phyloP scores from a whole-genome alignment of 2,888 invertebrate species.

The Bellardia bayeri region DNA sequence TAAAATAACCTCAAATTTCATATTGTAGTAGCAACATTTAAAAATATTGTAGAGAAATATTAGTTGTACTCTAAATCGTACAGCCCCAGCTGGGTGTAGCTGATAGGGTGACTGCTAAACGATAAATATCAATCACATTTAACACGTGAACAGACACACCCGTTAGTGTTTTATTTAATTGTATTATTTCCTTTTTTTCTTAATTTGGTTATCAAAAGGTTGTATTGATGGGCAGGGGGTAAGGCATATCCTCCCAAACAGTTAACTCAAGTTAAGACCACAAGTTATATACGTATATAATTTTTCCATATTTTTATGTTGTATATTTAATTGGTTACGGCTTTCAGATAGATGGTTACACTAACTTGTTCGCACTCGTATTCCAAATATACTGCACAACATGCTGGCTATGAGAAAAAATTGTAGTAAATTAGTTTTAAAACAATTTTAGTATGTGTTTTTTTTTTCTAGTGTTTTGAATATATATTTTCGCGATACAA shows the following conservation, averaged over 20 bases:
- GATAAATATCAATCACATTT: constrained; percentile 68
- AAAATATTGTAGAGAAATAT: too few relatives aligned
- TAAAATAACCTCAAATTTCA: too few relatives aligned
- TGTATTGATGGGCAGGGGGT: neutral
- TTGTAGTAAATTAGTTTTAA: constrained; percentile 60
- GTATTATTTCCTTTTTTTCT: neutral
- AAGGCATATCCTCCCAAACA: constrained; percentile 13
- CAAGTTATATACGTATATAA: constrained; percentile 28
- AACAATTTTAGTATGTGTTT: constrained; percentile 56
- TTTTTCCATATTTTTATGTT: constrained; percentile 37
- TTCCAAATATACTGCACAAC: constrained; percentile 4
- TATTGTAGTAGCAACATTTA: too few relatives aligned
- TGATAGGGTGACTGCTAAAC: constrained; percentile 1
- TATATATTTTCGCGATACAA: constrained; percentile 14
- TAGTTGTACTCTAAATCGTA: neutral
- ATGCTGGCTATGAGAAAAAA: constrained; percentile 55
- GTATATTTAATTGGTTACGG: constrained; percentile 63
- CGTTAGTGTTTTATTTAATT: constrained; percentile 12
- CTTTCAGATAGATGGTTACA: constrained; percentile 38
- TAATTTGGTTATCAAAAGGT: constrained; percentile 27
- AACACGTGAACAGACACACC: constrained; percentile 70
- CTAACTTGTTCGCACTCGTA: neutral
- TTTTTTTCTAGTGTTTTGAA: neutral
- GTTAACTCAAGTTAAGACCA: constrained; percentile 31
- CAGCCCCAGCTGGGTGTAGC: neutral